phyloP scores from a whole-genome alignment of 2,888 invertebrate species.

The Meteorus colon region DNA sequence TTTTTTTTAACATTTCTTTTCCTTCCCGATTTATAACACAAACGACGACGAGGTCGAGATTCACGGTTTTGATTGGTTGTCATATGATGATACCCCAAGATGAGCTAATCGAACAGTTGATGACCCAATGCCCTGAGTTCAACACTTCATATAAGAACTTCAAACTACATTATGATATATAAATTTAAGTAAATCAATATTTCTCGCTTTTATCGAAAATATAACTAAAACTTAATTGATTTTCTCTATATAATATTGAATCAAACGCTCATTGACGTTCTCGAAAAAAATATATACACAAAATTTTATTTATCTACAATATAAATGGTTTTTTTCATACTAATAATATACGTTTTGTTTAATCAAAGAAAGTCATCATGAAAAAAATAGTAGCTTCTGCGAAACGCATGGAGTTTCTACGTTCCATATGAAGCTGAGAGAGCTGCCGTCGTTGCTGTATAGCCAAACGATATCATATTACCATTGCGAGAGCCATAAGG shows the following conservation, averaged over 20 bases:
- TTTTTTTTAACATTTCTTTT: not conserved
- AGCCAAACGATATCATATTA: slow-evolving; percentile 45
- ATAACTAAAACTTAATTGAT: no score
- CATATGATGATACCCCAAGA: slow-evolving; percentile 52
- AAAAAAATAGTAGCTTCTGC: slow-evolving; percentile 14
- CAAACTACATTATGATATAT: slow-evolving; percentile 15
- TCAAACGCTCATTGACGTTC: no score
- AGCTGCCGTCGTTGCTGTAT: slow-evolving; percentile 44
- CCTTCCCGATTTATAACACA: slow-evolving; percentile 19
- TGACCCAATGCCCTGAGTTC: slow-evolving; percentile 43
- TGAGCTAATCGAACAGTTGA: slow-evolving; percentile 55
- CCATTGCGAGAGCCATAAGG: slow-evolving; percentile 46
- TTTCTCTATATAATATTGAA: no score
- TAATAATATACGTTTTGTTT: no score
- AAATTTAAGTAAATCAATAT: not conserved
- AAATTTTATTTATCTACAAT: no score
- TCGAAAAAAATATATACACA: no score
- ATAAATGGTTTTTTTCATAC: no score
- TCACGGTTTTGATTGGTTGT: slow-evolving; percentile 56
- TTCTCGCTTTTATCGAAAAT: not conserved
- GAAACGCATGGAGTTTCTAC: slow-evolving; percentile 31
- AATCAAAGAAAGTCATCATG: slow-evolving; percentile 1
- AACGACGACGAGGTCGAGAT: slow-evolving; percentile 57
- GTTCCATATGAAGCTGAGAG: slow-evolving; percentile 22
- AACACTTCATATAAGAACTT: slow-evolving; percentile 25